These are phyloP conservation scores for Zaprionus tsacasi DNA, from an alignment of 1,140 invertebrate species.

Conservation along the genomic window DNA sequence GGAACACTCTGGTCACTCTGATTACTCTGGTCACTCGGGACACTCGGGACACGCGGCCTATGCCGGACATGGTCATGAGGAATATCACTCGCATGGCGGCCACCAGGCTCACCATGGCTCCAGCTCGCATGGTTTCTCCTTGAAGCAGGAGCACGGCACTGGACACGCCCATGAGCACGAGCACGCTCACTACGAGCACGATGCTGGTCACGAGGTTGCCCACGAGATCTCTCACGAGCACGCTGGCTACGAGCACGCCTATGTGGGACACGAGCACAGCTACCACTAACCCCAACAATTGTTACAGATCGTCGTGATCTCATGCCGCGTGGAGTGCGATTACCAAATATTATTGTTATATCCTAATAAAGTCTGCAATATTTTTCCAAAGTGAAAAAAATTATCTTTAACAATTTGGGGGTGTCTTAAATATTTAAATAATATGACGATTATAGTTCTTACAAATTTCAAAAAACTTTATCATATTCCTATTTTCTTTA, in stretches of 20 bases:
- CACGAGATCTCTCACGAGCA: slow-evolving; percentile 24
- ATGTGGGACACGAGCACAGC: slow-evolving; percentile 53
- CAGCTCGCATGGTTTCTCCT: slow-evolving; percentile 33
- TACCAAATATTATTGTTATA: slow-evolving; percentile 66
- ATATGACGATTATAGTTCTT: too few species aligned
- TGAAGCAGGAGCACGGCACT: slow-evolving; percentile 55
- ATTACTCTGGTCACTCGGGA: slow-evolving; percentile 30
- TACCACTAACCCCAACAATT: slow-evolving; percentile 45
- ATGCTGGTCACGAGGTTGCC: slow-evolving; percentile 23
- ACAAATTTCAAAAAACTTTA: too few species aligned
- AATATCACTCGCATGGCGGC: slow-evolving; percentile 54
- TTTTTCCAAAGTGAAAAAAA: slow-evolving; percentile 57
- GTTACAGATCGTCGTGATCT: slow-evolving; percentile 33
- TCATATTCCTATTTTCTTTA: too few species aligned
- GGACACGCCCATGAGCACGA: slow-evolving; percentile 41
- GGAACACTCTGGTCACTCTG: slow-evolving; percentile 49
- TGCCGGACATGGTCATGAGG: slow-evolving; percentile 50
- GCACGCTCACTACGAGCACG: slow-evolving; percentile 28
- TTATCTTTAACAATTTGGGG: background rate
- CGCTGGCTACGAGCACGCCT: slow-evolving; percentile 19
- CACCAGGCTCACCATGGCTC: slow-evolving; percentile 49
- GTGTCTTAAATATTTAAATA: too few species aligned
- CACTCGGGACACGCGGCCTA: slow-evolving; percentile 46
- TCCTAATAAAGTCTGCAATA: slow-evolving; percentile 66
- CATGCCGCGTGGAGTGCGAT: slow-evolving; percentile 20